These are phyloP conservation scores for Cavia aperea DNA, from an alignment of 2,113 vertebrate species.

Conservation along the genomic window DNA sequence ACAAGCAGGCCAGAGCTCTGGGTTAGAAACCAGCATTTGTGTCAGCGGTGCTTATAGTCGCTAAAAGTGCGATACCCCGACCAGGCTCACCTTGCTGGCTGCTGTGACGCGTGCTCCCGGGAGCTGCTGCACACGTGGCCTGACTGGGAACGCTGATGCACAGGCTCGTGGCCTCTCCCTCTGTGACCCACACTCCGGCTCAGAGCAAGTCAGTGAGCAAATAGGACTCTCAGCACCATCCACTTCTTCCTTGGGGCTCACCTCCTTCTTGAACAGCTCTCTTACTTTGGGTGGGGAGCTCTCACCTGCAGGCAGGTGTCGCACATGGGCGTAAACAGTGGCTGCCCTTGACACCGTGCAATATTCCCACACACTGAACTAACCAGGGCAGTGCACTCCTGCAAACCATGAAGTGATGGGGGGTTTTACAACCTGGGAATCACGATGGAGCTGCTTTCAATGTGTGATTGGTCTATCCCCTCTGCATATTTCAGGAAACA, in stretches of 20 bases:
- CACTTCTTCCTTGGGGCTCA: accelerated
- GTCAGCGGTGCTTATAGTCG: accelerated
- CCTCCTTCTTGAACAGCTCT: not conserved
- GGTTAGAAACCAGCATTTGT: not conserved
- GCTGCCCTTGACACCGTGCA: not conserved
- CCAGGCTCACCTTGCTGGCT: not conserved
- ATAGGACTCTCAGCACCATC: not conserved
- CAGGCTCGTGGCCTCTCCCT: not conserved
- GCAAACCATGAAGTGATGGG: not conserved
- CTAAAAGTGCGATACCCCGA: accelerated
- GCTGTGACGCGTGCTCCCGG: no score
- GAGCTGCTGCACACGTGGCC: not conserved
- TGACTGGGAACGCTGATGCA: no score
- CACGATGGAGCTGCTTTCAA: not conserved
- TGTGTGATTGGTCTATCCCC: accelerated
- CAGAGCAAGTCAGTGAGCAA: no score
- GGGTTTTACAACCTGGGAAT: not conserved
- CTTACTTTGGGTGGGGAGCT: not conserved
- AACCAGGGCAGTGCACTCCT: not conserved
- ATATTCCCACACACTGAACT: no score
- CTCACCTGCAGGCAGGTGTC: not conserved
- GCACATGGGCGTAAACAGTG: not conserved
- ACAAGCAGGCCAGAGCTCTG: no score
- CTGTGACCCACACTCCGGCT: accelerated
- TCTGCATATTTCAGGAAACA: not conserved